A percentile compares a stretch with the other conserved stretches of the same genome.
These are phyloP conservation scores for Xanthorhoe designata DNA, from an alignment of 2,888 invertebrate species.

Conservation along the genomic window DNA sequence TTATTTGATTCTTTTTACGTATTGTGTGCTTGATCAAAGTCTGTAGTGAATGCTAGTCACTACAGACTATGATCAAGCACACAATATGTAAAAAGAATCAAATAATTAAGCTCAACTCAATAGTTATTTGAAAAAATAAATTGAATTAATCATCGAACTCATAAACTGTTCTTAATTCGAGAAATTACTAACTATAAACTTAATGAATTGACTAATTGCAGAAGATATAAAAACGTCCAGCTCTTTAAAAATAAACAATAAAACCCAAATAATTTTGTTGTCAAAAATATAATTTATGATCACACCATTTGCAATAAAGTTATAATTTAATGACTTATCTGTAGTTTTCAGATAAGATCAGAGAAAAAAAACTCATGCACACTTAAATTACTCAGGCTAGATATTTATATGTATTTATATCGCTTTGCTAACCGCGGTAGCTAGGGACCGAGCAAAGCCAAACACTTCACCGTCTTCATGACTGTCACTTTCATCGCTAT, in stretches of 20 bases:
- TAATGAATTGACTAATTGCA: not conserved
- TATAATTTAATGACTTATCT: not conserved
- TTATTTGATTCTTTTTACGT: too few relatives aligned
- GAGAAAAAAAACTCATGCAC: not conserved
- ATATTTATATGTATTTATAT: not conserved
- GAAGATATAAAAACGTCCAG: not conserved
- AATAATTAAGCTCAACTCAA: too few relatives aligned
- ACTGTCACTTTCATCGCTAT: slow-evolving; percentile 54
- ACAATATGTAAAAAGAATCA: too few relatives aligned
- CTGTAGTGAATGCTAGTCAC: too few relatives aligned
- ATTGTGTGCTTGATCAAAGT: too few relatives aligned
- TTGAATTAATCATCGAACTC: too few relatives aligned
- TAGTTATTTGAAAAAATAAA: too few relatives aligned
- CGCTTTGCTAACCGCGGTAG: slow-evolving; percentile 43
- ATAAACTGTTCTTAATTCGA: not conserved
- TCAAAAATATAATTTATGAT: not conserved
- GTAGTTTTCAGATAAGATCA: not conserved
- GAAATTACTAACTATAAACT: not conserved
- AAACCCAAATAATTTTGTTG: not conserved
- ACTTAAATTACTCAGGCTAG: not conserved
- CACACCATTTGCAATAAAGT: not conserved
- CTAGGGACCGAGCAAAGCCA: slow-evolving; percentile 52
- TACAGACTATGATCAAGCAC: too few relatives aligned
- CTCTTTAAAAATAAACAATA: not conserved
- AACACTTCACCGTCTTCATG: slow-evolving; percentile 48